Evolutionary conservation across 2,888 invertebrate species (phyloP), one percentile per base, ranked within the genome.

Genomic region (Hirtodrosophila histrioides): DNA sequence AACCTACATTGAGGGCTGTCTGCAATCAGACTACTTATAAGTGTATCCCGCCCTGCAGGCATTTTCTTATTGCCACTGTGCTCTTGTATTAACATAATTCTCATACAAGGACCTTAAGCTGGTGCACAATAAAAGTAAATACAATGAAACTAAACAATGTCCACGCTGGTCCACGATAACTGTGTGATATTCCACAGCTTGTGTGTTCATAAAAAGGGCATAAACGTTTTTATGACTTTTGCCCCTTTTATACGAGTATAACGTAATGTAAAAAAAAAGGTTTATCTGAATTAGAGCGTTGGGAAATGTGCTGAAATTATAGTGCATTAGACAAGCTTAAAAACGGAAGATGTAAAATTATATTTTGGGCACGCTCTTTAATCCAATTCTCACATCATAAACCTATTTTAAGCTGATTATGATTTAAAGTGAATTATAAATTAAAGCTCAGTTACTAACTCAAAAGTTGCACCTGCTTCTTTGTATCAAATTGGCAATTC

Each of bases 111-210:
- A 69, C 84, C 86, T 76, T 73, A 53, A 69, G 68, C 84, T 67
- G 44, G 63, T 43, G 49, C 67, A 70, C 86, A 79, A 83, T 81
- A 81, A 79, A 81, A 69, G 69, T 71, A 69, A 71, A 79, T 70
- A 57, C 70, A 65, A 65, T 69, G 75, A 57, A 70, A 75, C 75
- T 70, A 70, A 69, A 70, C 55, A 54, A 54, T 75, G 69, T 69
- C 69, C 75, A 75, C 33, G 54, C 39, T 41, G 51, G 36, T 55
- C 45, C 50, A 43, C 54, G 58, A 58, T 84, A 86, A 86, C 81
- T 79, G 86, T 86, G 84, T 69, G 80, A 86, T 83, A 67, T 74
- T 69, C 84, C 78, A 80, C 81, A 81, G 81, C 81, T 81, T 81
- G 81, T 86, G 80, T 86, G 80, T 86, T 71, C 85, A 80, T 83